These are phyloP conservation scores for Onychomys arenicola DNA, from an alignment of 2,797 vertebrate species.

Conservation along the genomic window DNA sequence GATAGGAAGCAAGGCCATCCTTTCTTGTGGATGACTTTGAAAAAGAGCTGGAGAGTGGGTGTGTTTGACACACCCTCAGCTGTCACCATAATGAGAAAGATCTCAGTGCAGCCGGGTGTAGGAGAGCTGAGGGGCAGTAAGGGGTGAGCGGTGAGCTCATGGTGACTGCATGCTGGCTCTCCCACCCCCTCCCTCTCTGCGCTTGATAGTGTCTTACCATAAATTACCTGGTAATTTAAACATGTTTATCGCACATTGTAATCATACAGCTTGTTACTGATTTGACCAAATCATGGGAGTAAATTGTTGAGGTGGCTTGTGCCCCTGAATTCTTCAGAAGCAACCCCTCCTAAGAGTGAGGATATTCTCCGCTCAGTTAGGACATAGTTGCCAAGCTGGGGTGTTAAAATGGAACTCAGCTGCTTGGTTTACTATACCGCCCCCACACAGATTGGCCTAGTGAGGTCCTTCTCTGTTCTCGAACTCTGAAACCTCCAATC, in stretches of 20 bases:
- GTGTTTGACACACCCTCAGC: rapidly evolving
- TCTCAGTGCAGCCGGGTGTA: background rate
- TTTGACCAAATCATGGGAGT: background rate
- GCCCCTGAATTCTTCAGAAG: background rate
- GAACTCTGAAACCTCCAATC: background rate
- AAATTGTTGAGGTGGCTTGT: background rate
- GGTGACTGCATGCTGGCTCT: background rate
- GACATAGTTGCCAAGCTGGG: background rate
- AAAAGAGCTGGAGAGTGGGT: background rate
- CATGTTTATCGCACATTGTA: background rate
- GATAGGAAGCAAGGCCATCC: background rate
- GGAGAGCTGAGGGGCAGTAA: background rate
- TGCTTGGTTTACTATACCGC: background rate
- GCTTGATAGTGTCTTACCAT: background rate
- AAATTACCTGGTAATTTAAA: background rate
- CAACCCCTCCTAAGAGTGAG: background rate
- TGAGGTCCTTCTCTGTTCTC: background rate
- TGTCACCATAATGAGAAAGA: background rate
- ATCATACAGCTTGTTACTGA: background rate
- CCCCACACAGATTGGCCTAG: background rate
- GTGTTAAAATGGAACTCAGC: no score
- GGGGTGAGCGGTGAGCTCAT: background rate
- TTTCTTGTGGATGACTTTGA: background rate
- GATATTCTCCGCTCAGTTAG: background rate
- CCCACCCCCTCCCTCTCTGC: background rate